Base-by-base conservation (phyloP, 2,888 invertebrate genomes). In the Lycophotia porphyrea region DNA sequence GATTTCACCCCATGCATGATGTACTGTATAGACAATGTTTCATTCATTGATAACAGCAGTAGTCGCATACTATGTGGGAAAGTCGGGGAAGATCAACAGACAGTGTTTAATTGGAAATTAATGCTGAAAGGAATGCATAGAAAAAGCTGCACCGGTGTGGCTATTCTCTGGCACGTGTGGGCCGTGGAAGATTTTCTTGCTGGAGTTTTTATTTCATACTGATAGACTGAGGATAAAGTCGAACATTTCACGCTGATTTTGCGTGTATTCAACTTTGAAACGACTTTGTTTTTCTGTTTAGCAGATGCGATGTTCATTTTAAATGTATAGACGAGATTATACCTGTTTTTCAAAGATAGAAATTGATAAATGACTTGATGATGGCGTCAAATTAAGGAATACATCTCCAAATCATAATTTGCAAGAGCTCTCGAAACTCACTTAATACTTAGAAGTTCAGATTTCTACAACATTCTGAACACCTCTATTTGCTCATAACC, bases 1-100 rank as follows among this genome's bases (percentile, higher is more conserved):
- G 84, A 81, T 87, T 86, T 86, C 87, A 83, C 84, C 80, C 84
- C 60, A 79, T 76, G 71, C 85, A 74, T 83, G 69, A 81, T 83
- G 69, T 70, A 71, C 61, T 47, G 21, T 8, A 82, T 63, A 27
- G n/a, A 63, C 47, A 21, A 87, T 87, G 87, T 83, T 73, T 87
- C 80, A 87, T 87, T 86, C 87, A 87, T 87, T 60, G 39, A 68
- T 63, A 71, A 84, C 81, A 76, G 63, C 27, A 52, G 72, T 44
- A 68, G 65, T 74, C 49, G 67, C 76, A 78, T 81, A 65, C 67
- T 70, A 63, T 78, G 70, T 71, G 65, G 74, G 81, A 87, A 86
- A 85, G 81, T 69, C 58, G 34, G 39, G 60, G 31, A 74, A 82
- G 75, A 80, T 64, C 47, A 68, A 72, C 71, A 44, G 47, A 82